Evolutionary conservation across 1,140 invertebrate species (phyloP).

Genomic region (Scaptomyza montana): DNA sequence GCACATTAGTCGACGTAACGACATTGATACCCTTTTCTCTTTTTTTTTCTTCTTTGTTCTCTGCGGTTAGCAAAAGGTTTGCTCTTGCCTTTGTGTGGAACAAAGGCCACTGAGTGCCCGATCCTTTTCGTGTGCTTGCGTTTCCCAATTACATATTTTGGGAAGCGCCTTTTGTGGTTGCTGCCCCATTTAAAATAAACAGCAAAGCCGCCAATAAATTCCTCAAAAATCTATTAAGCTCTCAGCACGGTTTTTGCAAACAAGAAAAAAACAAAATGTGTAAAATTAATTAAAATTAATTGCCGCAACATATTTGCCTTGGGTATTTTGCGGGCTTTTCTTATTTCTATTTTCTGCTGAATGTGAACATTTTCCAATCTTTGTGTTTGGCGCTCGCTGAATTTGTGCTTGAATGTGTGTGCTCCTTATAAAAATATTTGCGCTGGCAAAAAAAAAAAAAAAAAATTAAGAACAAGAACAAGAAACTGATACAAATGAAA

Average conservation of each 20-base stretch:
- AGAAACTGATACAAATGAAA: constrained; percentile 13
- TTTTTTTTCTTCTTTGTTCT: constrained; percentile 20
- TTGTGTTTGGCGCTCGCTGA: constrained; percentile 35
- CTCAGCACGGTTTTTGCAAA: constrained; percentile 1
- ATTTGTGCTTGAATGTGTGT: constrained; percentile 14
- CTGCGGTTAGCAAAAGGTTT: constrained; percentile 13
- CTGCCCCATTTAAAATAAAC: constrained; percentile 49
- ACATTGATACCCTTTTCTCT: constrained; percentile 61
- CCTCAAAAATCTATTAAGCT: constrained; percentile 36
- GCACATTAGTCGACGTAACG: constrained; percentile 61
- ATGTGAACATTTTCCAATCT: constrained; percentile 39
- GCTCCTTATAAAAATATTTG: constrained; percentile 62
- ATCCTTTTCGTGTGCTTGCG: constrained; percentile 30
- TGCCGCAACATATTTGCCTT: constrained; percentile 65
- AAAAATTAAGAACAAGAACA: constrained; percentile 7
- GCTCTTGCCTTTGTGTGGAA: constrained; percentile 30
- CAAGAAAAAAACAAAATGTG: constrained; percentile 32
- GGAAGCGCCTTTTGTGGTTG: constrained; percentile 58
- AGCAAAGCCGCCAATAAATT: constrained; percentile 61
- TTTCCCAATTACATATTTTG: constrained; percentile 64
- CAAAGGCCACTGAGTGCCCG: constrained; percentile 13
- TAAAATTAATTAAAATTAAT: constrained; percentile 81
- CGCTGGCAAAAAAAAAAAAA: constrained; percentile 38
- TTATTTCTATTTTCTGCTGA: constrained; percentile 29
- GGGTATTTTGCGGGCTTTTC: constrained; percentile 46